Percentiles rank a stretch among this genome's conserved stretches.
Evolutionary conservation across 2,888 invertebrate genomes (phyloP).

Genomic region (Coleophora deauratella): DNA sequence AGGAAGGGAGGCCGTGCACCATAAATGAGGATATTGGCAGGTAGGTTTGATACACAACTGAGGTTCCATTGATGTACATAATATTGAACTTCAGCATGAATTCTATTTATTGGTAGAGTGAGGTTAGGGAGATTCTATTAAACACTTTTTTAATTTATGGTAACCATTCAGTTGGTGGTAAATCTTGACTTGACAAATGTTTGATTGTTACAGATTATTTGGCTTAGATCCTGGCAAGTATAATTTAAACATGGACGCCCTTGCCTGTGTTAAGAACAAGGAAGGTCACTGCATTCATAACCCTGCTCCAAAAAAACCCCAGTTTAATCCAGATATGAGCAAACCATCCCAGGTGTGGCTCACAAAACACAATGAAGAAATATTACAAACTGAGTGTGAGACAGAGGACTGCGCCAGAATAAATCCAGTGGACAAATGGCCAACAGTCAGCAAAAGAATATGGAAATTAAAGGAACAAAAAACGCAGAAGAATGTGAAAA

Average conservation of each 20-base stretch:
- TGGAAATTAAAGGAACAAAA: conserved; percentile 44
- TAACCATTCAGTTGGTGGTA: neutral
- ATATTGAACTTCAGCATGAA: too few relatives aligned
- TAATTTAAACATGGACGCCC: conserved; percentile 49
- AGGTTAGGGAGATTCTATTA: too few relatives aligned
- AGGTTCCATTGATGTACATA: too few relatives aligned
- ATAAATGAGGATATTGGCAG: conserved; percentile 55
- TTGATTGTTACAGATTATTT: conserved; percentile 41
- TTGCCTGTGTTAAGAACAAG: conserved; percentile 53
- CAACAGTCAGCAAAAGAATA: conserved; percentile 44
- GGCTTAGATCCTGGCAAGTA: conserved; percentile 57
- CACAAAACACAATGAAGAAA: conserved; percentile 27
- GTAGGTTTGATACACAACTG: conserved; percentile 34
- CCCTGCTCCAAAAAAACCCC: conserved; percentile 25
- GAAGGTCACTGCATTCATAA: conserved; percentile 55
- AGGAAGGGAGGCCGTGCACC: conserved; percentile 37
- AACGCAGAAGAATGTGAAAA: conserved; percentile 37
- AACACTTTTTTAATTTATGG: too few relatives aligned
- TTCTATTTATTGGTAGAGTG: too few relatives aligned
- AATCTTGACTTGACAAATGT: neutral
- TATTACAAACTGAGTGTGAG: conserved; percentile 26
- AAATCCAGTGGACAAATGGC: conserved; percentile 50
- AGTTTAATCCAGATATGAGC: conserved; percentile 21
- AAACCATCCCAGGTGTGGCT: conserved; percentile 24
- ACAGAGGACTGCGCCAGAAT: conserved; percentile 50